Base-by-base conservation (phyloP, 1,140 invertebrate species). In the Atta colombica region DNA sequence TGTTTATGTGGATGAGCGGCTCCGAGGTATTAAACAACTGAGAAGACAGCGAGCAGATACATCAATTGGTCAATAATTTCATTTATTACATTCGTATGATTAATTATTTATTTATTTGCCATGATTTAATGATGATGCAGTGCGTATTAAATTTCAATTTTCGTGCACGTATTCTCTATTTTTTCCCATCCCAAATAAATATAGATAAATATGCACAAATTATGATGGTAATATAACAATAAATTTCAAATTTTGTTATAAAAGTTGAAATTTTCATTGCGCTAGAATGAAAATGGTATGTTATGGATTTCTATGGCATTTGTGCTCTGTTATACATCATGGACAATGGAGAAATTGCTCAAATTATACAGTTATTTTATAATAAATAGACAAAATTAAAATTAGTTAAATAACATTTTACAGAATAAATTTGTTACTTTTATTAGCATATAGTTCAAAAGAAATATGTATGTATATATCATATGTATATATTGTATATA, bases 101-200 rank as follows among this genome's bases (percentile, higher is more conserved):
- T 81, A 81, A 81, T 80, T 55, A 51, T 55, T 81, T 69, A 69
- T 55, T 58, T 69, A 69, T 58, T 71, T 21, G 21, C 35, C 21
- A 81, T 81, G 51, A 81, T 81, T 71, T 71, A 71, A 81, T 16
- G 25, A 69, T 35, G 21, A 81, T 28, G 31, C 12, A 28, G 14
- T 39, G 21, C n/a, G 16, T 39, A 55, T 2, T 69, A 69, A 69
- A 81, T 81, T 55, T 55, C 31, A 55, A 5, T 5, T 68, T n/a
- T 16, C n/a, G 10, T 28, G 1, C 2, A 31, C 6, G 49, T 39
- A 53, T 12, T 2, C 16, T 3, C 10, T 18, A 31, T 45, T 63
- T 78, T 53, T 65, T 66, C 2, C 45, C 14, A 39, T 0, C 16
- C 3, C 12, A 8, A 31, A 49, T 49, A 65, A 49, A 77, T 28